Percentiles rank a stretch among this genome's conserved stretches.
Evolutionary conservation across 2,797 vertebrate species (phyloP).

Genomic region (Sebastiscus tertius): DNA sequence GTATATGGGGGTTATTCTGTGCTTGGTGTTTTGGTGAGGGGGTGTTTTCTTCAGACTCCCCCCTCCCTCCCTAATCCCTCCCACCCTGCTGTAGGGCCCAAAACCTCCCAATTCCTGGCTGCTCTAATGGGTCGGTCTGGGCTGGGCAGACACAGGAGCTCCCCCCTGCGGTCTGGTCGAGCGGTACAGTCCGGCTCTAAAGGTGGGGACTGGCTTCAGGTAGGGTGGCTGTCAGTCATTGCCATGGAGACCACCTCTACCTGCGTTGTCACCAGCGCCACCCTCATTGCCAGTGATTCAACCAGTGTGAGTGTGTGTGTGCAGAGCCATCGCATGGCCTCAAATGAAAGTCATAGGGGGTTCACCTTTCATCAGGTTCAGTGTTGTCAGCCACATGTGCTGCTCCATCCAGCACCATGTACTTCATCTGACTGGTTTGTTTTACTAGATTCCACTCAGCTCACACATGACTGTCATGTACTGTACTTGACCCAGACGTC

Average conservation of each 20-base stretch:
- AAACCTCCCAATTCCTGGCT: slow-evolving; percentile 82
- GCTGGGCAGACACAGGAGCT: slow-evolving; percentile 84
- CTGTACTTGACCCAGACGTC: not conserved
- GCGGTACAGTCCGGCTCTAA: slow-evolving; percentile 83
- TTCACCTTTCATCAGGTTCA: slow-evolving; percentile 46
- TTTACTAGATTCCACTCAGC: slow-evolving; percentile 27
- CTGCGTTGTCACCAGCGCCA: slow-evolving; percentile 65
- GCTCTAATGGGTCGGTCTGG: slow-evolving; percentile 86
- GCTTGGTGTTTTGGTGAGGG: slow-evolving; percentile 56
- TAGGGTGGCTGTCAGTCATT: slow-evolving; percentile 84
- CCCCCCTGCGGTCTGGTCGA: slow-evolving; percentile 81
- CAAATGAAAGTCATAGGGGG: slow-evolving; percentile 15
- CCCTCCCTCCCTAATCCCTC: slow-evolving; percentile 65
- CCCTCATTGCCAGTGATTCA: slow-evolving; percentile 63
- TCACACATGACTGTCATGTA: slow-evolving; percentile 46
- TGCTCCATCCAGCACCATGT: slow-evolving; percentile 54
- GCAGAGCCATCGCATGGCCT: slow-evolving; percentile 67
- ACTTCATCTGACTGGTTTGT: slow-evolving; percentile 42
- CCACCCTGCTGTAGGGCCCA: slow-evolving; percentile 78
- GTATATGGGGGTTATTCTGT: slow-evolving; percentile 51
- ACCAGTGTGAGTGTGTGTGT: slow-evolving; percentile 35
- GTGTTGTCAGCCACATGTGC: slow-evolving; percentile 40
- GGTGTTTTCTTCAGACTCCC: slow-evolving; percentile 70
- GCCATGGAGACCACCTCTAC: slow-evolving; percentile 80
- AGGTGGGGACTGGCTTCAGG: slow-evolving; percentile 87